Percentiles rank a stretch among this genome's conserved stretches.
phyloP scores from a whole-genome alignment of 2,797 vertebrate genomes.

The Trematomus bernacchii region DNA sequence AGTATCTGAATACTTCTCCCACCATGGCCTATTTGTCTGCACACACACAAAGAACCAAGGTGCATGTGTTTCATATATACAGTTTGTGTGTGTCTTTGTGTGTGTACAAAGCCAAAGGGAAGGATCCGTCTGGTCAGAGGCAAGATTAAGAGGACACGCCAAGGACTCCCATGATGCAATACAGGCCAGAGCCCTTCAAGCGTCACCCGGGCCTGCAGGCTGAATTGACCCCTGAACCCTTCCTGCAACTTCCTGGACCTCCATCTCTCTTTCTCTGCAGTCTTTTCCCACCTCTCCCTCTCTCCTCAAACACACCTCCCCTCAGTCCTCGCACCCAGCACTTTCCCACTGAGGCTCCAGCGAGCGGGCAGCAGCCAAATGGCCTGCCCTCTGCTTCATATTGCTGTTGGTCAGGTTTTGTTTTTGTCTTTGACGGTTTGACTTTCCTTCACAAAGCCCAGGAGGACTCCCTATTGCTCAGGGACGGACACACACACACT shows the following conservation, averaged over 20 bases:
- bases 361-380: slow-evolving; percentile 76
- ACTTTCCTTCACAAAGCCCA: slow-evolving; percentile 83
- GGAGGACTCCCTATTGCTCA: slow-evolving; percentile 76
- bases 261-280: slow-evolving; percentile 42
- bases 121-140: slow-evolving; percentile 71
- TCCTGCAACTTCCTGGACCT: slow-evolving; percentile 65
- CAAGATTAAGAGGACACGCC: slow-evolving; percentile 77
- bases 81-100: slow-evolving; percentile 34
- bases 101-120: slow-evolving; percentile 62
- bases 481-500: slow-evolving; percentile 66
- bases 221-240: slow-evolving; percentile 73
- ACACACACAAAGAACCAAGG: slow-evolving; percentile 55
- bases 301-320: slow-evolving; percentile 49
- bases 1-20: neutral
- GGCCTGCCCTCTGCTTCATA: slow-evolving; percentile 81
- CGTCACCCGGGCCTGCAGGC: slow-evolving; percentile 69
- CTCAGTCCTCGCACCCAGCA: slow-evolving; percentile 45
- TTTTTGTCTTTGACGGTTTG: slow-evolving; percentile 84
- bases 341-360: slow-evolving; percentile 59
- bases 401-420: slow-evolving; percentile 84
- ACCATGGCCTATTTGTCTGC: slow-evolving; percentile 16
- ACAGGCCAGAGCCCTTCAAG: slow-evolving; percentile 59
- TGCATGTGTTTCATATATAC: slow-evolving; percentile 31
- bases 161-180: slow-evolving; percentile 81
- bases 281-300: slow-evolving; percentile 44